A percentile compares a stretch with the other conserved stretches of the same genome.
phyloP scores from a whole-genome alignment of 2,888 invertebrate genomes.

The Aspidapion aeneum region DNA sequence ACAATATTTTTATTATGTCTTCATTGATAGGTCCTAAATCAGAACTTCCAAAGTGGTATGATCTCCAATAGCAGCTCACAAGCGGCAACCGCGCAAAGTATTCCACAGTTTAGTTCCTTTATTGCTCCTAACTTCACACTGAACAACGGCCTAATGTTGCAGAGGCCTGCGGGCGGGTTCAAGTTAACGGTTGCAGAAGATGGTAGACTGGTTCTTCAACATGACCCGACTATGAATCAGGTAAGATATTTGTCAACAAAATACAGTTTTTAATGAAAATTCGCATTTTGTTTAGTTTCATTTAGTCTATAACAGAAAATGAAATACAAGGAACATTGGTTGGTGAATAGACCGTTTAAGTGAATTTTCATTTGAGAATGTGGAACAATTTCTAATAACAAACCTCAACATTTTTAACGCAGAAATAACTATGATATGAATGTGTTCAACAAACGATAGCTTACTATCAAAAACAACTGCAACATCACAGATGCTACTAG shows the following conservation, averaged over 20 bases:
- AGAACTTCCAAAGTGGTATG: slow-evolving; percentile 45
- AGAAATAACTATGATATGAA: neutral
- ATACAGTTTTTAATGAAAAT: no score
- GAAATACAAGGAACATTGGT: no score
- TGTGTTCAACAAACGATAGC: neutral
- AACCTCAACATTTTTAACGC: neutral
- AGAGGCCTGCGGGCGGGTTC: slow-evolving; percentile 57
- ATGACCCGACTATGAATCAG: slow-evolving; percentile 58
- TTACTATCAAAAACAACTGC: neutral
- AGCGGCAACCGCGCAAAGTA: slow-evolving; percentile 32
- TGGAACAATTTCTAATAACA: neutral
- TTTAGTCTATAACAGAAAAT: no score
- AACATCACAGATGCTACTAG: neutral
- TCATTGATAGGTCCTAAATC: slow-evolving; percentile 44
- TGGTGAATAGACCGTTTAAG: no score
- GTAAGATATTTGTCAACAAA: no score
- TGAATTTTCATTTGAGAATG: no score
- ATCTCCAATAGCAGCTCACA: slow-evolving; percentile 39
- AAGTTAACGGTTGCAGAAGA: slow-evolving; percentile 66
- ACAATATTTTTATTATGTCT: no score
- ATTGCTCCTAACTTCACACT: slow-evolving; percentile 46
- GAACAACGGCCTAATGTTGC: slow-evolving; percentile 48
- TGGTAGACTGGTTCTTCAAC: slow-evolving; percentile 62
- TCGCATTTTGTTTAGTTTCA: no score
- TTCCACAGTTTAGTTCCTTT: slow-evolving; percentile 43